These are phyloP conservation scores for Perdita meconis DNA, from an alignment of 2,888 invertebrate genomes.

Conservation along the genomic window DNA sequence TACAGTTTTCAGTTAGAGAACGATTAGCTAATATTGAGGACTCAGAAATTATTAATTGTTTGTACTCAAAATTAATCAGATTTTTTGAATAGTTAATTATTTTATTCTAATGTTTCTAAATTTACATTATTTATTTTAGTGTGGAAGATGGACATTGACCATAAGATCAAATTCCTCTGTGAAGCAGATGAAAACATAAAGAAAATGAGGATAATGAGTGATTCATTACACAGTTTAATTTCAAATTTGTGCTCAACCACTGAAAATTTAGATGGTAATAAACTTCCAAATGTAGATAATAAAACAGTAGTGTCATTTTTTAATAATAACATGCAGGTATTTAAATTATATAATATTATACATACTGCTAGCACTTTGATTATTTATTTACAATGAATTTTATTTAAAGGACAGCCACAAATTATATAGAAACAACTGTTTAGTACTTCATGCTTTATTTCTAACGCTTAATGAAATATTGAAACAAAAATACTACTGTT, in stretches of 20 bases:
- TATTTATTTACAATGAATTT: slow-evolving; percentile 8
- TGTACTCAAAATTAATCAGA: slow-evolving; percentile 14
- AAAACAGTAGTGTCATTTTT: background rate
- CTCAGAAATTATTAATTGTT: slow-evolving; percentile 46
- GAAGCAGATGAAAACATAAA: slow-evolving; percentile 16
- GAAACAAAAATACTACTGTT: background rate
- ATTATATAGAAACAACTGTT: slow-evolving; percentile 30
- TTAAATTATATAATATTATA: background rate
- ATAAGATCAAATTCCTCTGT: slow-evolving; percentile 25
- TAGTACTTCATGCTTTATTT: slow-evolving; percentile 36
- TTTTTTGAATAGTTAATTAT: background rate
- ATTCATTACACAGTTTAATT: slow-evolving; percentile 24
- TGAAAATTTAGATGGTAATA: slow-evolving; percentile 24
- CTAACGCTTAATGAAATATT: slow-evolving; percentile 13
- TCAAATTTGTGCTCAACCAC: background rate
- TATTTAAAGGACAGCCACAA: slow-evolving; percentile 30
- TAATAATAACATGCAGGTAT: slow-evolving; percentile 30
- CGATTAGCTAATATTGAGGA: slow-evolving; percentile 44
- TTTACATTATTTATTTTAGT: slow-evolving; percentile 48
- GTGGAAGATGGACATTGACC: slow-evolving; percentile 44
- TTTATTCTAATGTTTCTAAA: background rate
- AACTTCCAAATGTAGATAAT: slow-evolving; percentile 17
- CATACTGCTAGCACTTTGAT: background rate
- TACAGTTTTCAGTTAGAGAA: slow-evolving; percentile 12
- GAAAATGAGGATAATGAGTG: slow-evolving; percentile 10